These are phyloP conservation scores for Clusia tigrina DNA, from an alignment of 2,888 invertebrate genomes.

Conservation along the genomic window DNA sequence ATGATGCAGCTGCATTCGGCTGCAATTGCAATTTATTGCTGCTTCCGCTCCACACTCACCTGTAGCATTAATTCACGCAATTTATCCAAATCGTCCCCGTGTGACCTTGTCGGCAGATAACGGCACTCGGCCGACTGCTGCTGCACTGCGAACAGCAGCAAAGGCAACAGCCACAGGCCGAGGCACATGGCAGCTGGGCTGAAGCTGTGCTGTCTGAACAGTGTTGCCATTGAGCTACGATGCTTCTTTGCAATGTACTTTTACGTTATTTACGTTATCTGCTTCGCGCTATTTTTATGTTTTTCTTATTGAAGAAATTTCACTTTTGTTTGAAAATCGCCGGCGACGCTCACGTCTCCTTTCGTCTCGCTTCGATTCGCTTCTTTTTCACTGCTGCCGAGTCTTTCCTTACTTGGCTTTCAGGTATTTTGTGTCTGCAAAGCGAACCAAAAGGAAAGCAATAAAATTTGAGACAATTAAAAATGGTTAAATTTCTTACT, in stretches of 20 bases:
- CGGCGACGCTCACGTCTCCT: not conserved
- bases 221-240: conserved; percentile 29
- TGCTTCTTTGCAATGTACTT: too few species aligned
- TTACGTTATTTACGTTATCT: not conserved
- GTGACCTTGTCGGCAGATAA: conserved; percentile 67
- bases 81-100: conserved; percentile 67
- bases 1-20: too few species aligned
- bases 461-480: not conserved
- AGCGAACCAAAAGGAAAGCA: not conserved
- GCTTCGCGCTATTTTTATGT: not conserved
- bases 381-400: not conserved
- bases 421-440: not conserved
- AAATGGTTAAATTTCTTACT: not conserved
- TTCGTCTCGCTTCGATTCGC: not conserved
- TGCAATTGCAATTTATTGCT: too few species aligned
- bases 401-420: not conserved
- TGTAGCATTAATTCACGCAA: conserved; percentile 68
- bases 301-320: conserved; percentile 17
- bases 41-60: conserved; percentile 58
- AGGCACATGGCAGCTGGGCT: conserved; percentile 30
- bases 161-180: conserved; percentile 45
- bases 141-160: conserved; percentile 50
- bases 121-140: conserved; percentile 61
- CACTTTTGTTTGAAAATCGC: conserved; percentile 3
- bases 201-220: conserved; percentile 22